Base-by-base conservation (phyloP, 92 coral and sea anemone genomes). In the Paragorgia papillata region DNA sequence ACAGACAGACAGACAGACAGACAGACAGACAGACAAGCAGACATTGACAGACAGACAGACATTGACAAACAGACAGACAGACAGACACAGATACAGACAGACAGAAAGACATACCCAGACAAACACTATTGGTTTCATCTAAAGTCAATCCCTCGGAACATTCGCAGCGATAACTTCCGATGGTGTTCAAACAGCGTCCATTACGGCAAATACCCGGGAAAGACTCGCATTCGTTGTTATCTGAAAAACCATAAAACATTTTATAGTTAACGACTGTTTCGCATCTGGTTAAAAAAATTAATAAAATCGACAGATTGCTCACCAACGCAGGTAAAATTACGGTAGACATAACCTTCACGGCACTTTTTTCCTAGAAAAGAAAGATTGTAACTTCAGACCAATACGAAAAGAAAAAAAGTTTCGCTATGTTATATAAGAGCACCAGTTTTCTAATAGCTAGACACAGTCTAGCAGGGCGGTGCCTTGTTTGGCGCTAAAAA, bases 121-220 rank as follows among this genome's bases (percentile, higher is more conserved):
- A 94, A 76, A 77, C 85, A 44, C 84, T 82, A n/a, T 80, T 85
- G 50, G 74, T 67, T 9, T 69, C 75, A 17, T 91, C 98, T 30
- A 94, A 60, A 18, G 97, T 94, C 56, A 88, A 79, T 57, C 98
- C 98, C 22, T 89, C 70, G 18, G 98, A 81, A 80, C 98, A 94
- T 40, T 82, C 83, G 49, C 98, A 94, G 67, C 62, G 67, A 75
- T 86, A 91, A 46, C 98, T 94, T 7, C 98, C 98, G 15, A 82
- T 88, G 27, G 91, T 89, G 69, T 94, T 94, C 12, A 81, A 77
- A 76, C 98, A 94, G 30, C 86, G 88, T 26, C 98, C 98, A 66
- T 94, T 94, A 28, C 86, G 90, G 76, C 98, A 94, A 44, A 91
- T 35, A 20, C 88, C 85, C 26, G 95, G 89, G 61, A 80, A 94